These are phyloP conservation scores for Chionoecetes opilio DNA, from an alignment of 1,140 invertebrate species.

Conservation along the genomic window DNA sequence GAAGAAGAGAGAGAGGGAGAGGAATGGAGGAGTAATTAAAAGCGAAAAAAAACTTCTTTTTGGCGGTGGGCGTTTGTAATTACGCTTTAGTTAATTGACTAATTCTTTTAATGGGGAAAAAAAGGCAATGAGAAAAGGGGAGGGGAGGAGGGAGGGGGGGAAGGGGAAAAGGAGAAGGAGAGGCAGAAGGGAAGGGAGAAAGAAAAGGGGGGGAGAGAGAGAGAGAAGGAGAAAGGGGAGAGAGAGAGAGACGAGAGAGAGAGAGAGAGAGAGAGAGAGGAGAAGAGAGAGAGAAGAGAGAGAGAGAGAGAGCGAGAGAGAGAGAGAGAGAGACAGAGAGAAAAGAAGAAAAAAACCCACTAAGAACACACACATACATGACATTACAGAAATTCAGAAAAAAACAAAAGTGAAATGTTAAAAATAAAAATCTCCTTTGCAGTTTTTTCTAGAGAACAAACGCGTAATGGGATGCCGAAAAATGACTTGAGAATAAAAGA, in stretches of 20 bases:
- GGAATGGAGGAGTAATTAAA: not conserved
- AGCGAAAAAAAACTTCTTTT: no score
- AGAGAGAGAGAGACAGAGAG: no score
- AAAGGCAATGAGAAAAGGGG: not conserved
- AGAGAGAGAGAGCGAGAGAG: no score
- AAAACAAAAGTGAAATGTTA: not conserved
- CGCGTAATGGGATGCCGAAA: no score
- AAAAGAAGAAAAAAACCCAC: no score
- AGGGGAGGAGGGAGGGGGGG: not conserved
- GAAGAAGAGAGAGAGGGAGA: not conserved
- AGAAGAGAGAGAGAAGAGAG: not conserved
- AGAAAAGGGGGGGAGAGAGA: not conserved
- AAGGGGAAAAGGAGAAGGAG: not conserved
- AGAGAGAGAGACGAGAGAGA: not conserved
- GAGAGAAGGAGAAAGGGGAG: not conserved
- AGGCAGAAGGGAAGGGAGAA: not conserved
- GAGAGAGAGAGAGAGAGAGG: not conserved
- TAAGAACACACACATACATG: not conserved
- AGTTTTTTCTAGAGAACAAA: not conserved
- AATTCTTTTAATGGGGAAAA: not conserved
- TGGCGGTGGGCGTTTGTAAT: no score
- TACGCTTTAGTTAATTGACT: no score
- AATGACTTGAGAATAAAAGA: constrained; percentile 20
- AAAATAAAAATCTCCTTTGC: not conserved
- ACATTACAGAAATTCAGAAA: not conserved